Conservation (phyloP, 2,113 vertebrate species). For the Hydrochoerus hydrochaeris region DNA sequence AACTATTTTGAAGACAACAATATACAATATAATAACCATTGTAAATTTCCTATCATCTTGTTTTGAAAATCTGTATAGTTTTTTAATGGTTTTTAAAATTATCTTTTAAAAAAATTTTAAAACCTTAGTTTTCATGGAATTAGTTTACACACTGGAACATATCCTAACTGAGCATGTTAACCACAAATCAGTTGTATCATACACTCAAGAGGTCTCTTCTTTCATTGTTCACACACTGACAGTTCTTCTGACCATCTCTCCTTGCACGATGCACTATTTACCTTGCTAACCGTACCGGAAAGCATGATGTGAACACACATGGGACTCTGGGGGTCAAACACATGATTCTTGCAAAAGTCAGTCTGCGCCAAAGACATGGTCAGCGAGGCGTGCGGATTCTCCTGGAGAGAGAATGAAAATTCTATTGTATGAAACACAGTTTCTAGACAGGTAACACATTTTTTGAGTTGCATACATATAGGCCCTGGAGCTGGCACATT, state of each 20-base stretch:
- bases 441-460: background rate
- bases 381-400: slow-evolving; percentile 90
- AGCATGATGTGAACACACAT: slow-evolving; percentile 95
- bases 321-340: slow-evolving; percentile 95
- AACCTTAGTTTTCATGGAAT: background rate
- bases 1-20: no score
- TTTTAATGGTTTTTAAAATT: no score
- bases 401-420: slow-evolving; percentile 84
- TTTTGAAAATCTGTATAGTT: no score
- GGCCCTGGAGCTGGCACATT: rapidly evolving
- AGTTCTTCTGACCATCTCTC: background rate
- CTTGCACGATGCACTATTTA: slow-evolving; percentile 65
- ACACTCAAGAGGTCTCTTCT: background rate
- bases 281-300: slow-evolving; percentile 91
- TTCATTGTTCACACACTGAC: background rate
- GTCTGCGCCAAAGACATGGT: slow-evolving; percentile 97
- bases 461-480: background rate
- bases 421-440: background rate
- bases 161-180: background rate
- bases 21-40: no score
- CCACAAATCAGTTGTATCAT: background rate
- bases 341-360: slow-evolving; percentile 90
- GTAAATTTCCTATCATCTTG: no score
- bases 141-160: background rate
- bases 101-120: no score